Conservation (phyloP, 2,113 vertebrate species). For the Petrocephalus zakoni region DNA sequence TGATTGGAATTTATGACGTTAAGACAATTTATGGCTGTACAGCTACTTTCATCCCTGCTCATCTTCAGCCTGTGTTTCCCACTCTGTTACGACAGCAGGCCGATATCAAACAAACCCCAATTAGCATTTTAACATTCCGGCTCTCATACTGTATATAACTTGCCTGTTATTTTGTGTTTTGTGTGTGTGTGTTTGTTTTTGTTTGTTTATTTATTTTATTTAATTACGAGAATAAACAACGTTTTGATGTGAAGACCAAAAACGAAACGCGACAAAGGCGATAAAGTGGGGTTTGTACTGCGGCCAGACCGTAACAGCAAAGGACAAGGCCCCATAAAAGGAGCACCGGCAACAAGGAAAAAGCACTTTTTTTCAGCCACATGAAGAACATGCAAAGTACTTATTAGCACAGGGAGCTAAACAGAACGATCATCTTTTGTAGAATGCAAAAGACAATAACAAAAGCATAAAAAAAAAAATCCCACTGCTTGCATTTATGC, state of each 20-base stretch:
- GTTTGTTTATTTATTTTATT: neutral
- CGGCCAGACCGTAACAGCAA: neutral
- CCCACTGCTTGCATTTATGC: neutral
- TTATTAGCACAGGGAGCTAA: neutral
- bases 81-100: neutral
- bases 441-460: neutral
- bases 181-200: neutral
- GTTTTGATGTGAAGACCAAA: neutral
- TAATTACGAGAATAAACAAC: neutral
- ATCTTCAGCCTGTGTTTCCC: neutral
- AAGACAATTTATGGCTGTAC: neutral
- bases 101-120: neutral
- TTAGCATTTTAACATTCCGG: neutral
- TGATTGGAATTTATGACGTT: neutral
- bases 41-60: neutral
- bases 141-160: neutral
- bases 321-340: neutral
- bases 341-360: neutral
- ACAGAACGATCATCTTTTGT: neutral
- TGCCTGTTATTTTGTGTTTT: neutral
- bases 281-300: neutral
- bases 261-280: neutral
- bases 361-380: neutral
- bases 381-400: conserved; percentile 8
- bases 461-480: neutral